Conservation (phyloP, 2,113 vertebrate genomes). For the Atherinomorus stipes region DNA sequence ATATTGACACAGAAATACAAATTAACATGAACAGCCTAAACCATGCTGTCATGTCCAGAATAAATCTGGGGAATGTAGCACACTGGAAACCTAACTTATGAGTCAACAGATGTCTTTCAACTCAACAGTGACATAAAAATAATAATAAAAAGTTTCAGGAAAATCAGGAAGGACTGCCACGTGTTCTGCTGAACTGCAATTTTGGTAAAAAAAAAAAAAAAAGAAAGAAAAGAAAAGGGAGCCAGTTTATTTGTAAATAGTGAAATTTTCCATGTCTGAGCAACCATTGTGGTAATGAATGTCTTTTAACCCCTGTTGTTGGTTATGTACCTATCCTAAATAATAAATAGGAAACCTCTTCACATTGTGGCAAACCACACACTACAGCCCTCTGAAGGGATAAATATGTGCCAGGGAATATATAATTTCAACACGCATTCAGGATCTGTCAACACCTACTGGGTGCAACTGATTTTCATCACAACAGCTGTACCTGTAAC, state of each 20-base stretch:
- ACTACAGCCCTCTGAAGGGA: slow-evolving; percentile 15
- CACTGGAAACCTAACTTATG: no score
- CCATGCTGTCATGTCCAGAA: no score
- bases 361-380: neutral
- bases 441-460: slow-evolving; percentile 32
- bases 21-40: no score
- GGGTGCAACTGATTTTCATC: slow-evolving; percentile 22
- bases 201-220: no score
- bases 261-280: neutral
- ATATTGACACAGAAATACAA: no score
- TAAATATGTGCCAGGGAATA: slow-evolving; percentile 9
- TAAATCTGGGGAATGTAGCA: no score
- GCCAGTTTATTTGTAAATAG: neutral
- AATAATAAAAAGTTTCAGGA: no score
- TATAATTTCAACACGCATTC: slow-evolving; percentile 21
- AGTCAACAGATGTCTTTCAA: no score
- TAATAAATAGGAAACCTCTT: slow-evolving; percentile 24
- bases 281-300: neutral
- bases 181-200: neutral
- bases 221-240: no score
- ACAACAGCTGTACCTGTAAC: slow-evolving; percentile 37
- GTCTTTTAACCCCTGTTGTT: neutral
- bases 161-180: neutral
- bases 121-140: no score
- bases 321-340: neutral